A percentile compares a stretch with the other conserved stretches of the same genome.
These are phyloP conservation scores for Calliphora vomitoria DNA, from an alignment of 2,888 invertebrate species.

Conservation along the genomic window DNA sequence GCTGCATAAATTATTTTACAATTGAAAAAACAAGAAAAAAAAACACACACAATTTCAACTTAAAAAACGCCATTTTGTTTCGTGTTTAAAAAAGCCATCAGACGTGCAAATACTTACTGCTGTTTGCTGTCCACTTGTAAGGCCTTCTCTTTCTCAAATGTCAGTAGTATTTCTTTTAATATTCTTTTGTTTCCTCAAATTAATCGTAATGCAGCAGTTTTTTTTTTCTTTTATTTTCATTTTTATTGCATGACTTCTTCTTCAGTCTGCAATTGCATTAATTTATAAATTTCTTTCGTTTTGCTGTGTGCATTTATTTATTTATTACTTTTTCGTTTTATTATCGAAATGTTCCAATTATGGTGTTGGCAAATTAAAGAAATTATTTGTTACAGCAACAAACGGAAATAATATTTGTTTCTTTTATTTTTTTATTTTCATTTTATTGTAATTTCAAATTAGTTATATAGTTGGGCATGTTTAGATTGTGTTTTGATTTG, in stretches of 20 bases:
- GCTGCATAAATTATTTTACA: constrained; percentile 68
- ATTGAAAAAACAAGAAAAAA: constrained; percentile 35
- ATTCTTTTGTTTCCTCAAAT: constrained; percentile 54
- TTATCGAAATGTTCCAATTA: constrained; percentile 79
- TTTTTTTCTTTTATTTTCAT: constrained; percentile 23
- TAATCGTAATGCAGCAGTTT: constrained; percentile 38
- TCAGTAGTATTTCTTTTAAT: constrained; percentile 70
- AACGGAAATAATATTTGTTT: constrained; percentile 61
- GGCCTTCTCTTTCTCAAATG: constrained; percentile 81
- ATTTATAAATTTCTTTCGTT: constrained; percentile 69
- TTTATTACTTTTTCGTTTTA: constrained; percentile 68
- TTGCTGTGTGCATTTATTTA: constrained; percentile 52
- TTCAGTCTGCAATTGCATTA: constrained; percentile 75
- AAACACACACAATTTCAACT: background rate
- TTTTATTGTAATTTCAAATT: constrained; percentile 16
- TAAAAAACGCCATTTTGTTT: constrained; percentile 74
- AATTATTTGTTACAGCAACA: constrained; percentile 58
- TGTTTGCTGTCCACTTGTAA: constrained; percentile 37
- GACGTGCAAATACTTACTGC: constrained; percentile 27
- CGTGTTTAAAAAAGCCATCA: constrained; percentile 9
- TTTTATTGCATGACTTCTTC: constrained; percentile 68
- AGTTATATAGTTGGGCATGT: background rate
- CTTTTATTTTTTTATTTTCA: constrained; percentile 3
- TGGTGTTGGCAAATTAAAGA: constrained; percentile 58
- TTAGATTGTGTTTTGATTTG: constrained; percentile 23